phyloP scores from a whole-genome alignment of 2,888 invertebrate genomes.

The Orthosia incerta region DNA sequence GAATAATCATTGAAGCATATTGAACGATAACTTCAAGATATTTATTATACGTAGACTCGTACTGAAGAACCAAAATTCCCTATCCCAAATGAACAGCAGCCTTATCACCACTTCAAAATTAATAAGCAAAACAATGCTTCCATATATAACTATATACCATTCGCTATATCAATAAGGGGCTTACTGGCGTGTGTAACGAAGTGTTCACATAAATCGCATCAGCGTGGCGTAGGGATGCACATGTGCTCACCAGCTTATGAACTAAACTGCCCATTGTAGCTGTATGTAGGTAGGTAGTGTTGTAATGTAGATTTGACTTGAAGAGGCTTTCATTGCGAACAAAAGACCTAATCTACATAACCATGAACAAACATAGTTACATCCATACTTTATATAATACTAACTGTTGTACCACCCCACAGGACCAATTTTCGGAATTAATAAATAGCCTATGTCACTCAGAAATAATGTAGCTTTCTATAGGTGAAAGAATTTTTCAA shows the following conservation, averaged over 20 bases:
- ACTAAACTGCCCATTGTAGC: constrained; percentile 63
- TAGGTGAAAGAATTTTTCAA: no score
- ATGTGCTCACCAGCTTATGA: constrained; percentile 84
- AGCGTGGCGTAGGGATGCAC: constrained; percentile 77
- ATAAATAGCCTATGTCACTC: no score
- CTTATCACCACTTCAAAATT: constrained; percentile 27
- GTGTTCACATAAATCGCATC: constrained; percentile 85
- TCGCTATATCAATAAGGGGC: constrained; percentile 74
- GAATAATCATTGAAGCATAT: no score
- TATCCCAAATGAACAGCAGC: constrained; percentile 10
- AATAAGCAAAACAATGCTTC: constrained; percentile 58
- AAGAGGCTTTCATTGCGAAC: not conserved
- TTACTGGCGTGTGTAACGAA: constrained; percentile 83
- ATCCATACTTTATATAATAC: no score
- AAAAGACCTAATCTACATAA: no score
- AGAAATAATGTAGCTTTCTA: no score
- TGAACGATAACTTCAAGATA: no score
- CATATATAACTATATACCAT: constrained; percentile 48
- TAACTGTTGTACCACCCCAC: no score
- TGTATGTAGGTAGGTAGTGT: not conserved
- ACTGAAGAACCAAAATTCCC: not conserved
- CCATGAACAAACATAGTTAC: no score
- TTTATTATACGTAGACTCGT: no score
- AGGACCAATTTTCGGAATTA: no score
- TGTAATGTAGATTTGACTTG: constrained; percentile 5